Percentiles rank a stretch among this genome's conserved stretches.
These are phyloP conservation scores for Aphyosemion australe DNA, from an alignment of 2,113 vertebrate species.

Conservation along the genomic window DNA sequence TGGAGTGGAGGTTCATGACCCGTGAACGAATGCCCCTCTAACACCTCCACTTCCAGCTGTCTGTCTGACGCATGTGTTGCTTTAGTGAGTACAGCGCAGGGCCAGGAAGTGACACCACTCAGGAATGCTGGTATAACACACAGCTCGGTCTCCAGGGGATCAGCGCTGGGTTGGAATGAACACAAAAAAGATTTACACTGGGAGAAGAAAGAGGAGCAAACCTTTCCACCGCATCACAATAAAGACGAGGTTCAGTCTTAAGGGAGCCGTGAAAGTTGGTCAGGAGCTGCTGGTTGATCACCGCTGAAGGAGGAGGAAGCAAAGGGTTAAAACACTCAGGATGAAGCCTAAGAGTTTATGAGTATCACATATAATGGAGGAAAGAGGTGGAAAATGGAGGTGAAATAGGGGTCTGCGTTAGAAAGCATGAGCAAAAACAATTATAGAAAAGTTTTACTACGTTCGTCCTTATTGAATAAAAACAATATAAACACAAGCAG, in stretches of 20 bases:
- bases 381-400: not conserved
- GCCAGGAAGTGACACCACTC: slow-evolving; percentile 58
- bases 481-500: not conserved
- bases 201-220: slow-evolving; percentile 1
- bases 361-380: not conserved
- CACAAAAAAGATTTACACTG: slow-evolving; percentile 9
- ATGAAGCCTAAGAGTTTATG: not conserved
- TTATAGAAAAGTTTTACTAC: too few species aligned
- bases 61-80: slow-evolving; percentile 51
- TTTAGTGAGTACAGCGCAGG: slow-evolving; percentile 41
- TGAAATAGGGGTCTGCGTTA: not conserved
- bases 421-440: not conserved
- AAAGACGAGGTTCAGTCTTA: slow-evolving; percentile 1
- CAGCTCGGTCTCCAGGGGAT: slow-evolving; percentile 27
- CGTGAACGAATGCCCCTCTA: slow-evolving; percentile 13
- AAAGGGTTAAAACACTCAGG: not conserved
- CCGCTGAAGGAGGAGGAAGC: not conserved
- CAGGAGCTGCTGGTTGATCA: not conserved
- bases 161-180: slow-evolving; percentile 1
- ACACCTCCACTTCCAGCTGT: slow-evolving; percentile 51
- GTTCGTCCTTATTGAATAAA: too few species aligned
- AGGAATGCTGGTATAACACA: slow-evolving; percentile 56
- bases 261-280: not conserved
- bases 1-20: slow-evolving; percentile 34
- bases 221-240: not conserved